Base-by-base conservation (phyloP, 1,140 invertebrate species). In the Caenorhabditis remanei region DNA sequence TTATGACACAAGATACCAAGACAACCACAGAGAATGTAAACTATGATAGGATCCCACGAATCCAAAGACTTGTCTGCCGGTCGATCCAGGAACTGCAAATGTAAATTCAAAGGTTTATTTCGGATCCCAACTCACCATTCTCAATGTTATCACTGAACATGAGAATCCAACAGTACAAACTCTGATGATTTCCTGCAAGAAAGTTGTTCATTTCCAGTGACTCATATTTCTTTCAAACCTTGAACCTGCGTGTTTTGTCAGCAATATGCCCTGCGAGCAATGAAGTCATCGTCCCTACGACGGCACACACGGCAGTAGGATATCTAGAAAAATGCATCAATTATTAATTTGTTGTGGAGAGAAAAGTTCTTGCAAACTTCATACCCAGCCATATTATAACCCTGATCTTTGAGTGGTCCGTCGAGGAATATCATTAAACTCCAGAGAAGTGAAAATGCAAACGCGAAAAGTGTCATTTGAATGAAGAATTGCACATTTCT, bases 221-320 rank as follows among this genome's bases (percentile, higher is more conserved):
- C 1, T 61, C 58, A 43, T 83, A n/a, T 16, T 43, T 89, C 85
- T 75, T 89, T 19, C 82, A 75, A 46, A 89, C 89, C 75, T 90
- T 84, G 46, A 90, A 90, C 58, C 88, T 87, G 61, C 84, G 63
- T 46, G 89, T 90, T 61, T 84, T 84, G 83, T 91, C 90, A 56
- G 87, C 90, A 46, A 88, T 50, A 40, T 71, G 85, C 21, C 87
- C 87, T 21, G 87, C 90, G n/a, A 85, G 40, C 11, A 90, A 46
- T n/a, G 87, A 87, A n/a, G 88, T 71, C 16, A 87, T 50, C 11
- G 75, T 71, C 4, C 88, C 88, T 13, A 87, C 79, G 41, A 88
- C 43, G 9, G 87, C 87, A 16, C 83, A 88, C 19, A 88, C 53
- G 1, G 87, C 86, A 16, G 79, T 83, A n/a, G 75, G 55, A 46